Evolutionary conservation across 2,113 vertebrate species (phyloP).

Genomic region (Alouatta palliata): DNA sequence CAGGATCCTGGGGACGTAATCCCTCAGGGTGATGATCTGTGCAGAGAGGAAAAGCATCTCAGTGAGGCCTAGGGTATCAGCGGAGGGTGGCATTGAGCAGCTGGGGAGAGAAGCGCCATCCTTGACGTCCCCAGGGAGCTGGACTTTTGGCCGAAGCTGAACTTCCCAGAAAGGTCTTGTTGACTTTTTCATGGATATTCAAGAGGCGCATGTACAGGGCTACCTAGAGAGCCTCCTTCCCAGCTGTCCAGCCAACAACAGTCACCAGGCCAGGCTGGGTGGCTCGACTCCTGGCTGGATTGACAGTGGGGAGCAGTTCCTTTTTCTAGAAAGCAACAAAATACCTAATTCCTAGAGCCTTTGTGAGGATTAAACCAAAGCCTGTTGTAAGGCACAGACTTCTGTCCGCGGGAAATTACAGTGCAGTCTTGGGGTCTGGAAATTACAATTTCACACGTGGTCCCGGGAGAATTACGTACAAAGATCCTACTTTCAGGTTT

Average conservation of each 20-base stretch:
- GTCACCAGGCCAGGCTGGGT: accelerated
- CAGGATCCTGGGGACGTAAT: constrained; percentile 95
- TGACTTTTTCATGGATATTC: neutral
- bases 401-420: neutral
- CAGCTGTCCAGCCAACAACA: accelerated
- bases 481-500: neutral
- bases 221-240: too few relatives aligned
- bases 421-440: neutral
- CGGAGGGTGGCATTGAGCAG: neutral
- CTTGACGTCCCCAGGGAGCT: neutral
- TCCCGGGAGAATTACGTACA: neutral
- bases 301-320: neutral
- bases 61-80: neutral
- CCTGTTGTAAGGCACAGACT: neutral
- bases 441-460: accelerated
- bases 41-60: constrained; percentile 4
- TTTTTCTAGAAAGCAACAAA: neutral
- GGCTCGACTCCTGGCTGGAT: accelerated
- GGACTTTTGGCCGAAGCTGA: neutral
- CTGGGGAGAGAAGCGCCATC: neutral
- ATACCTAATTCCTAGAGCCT: neutral
- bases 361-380: neutral
- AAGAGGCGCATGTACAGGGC: neutral
- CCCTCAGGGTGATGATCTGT: constrained; percentile 94
- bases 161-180: neutral